Evolutionary conservation across 1,140 invertebrate genomes (phyloP).

Genomic region (Neodiprion virginianus): DNA sequence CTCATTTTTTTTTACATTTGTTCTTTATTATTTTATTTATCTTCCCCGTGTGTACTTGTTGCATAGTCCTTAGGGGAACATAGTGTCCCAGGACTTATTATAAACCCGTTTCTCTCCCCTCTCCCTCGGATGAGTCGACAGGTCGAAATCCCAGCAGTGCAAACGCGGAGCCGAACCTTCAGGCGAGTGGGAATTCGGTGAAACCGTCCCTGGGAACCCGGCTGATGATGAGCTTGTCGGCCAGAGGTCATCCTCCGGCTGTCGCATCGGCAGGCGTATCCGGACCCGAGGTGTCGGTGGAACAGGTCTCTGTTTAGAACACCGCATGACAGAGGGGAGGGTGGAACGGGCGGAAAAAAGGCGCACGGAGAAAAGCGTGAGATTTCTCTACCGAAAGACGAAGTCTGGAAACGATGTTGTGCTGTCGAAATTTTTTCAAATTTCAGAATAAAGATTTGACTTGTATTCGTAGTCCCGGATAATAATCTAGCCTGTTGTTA

Average conservation of each 20-base stretch:
- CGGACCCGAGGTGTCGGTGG: background rate
- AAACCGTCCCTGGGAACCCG: background rate
- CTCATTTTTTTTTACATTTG: too few species aligned
- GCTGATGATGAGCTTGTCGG: background rate
- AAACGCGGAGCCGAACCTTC: background rate
- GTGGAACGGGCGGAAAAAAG: background rate
- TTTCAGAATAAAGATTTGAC: too few species aligned
- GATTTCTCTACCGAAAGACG: too few species aligned
- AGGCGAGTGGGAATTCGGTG: background rate
- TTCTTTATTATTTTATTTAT: too few species aligned
- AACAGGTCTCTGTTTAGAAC: background rate
- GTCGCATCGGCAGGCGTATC: background rate
- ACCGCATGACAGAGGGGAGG: background rate
- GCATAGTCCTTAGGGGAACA: too few species aligned
- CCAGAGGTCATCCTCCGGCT: background rate
- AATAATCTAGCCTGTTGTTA: too few species aligned
- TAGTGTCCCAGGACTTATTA: too few species aligned
- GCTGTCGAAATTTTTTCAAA: too few species aligned
- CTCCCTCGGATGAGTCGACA: background rate
- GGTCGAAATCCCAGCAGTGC: background rate
- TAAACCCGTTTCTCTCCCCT: background rate
- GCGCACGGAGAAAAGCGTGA: too few species aligned
- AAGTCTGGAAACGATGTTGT: too few species aligned
- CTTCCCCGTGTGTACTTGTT: background rate
- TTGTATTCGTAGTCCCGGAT: too few species aligned